phyloP scores from a whole-genome alignment of 2,888 invertebrate species.

The Coenonympha glycerion region DNA sequence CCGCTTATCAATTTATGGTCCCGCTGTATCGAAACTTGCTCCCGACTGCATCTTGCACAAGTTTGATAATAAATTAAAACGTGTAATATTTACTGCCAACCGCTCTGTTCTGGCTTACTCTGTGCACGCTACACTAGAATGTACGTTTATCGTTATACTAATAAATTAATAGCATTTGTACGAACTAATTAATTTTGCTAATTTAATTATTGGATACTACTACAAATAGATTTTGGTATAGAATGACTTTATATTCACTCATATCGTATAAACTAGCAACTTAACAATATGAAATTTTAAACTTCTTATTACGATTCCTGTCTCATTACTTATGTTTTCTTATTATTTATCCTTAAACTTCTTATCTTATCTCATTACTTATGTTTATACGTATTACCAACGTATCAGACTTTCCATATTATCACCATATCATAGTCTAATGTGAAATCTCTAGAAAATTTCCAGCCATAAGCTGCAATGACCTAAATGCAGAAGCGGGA shows the following conservation, averaged over 20 bases:
- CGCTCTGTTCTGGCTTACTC: constrained; percentile 1
- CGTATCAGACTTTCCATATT: too few relatives aligned
- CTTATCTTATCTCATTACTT: too few relatives aligned
- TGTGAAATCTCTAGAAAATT: too few relatives aligned
- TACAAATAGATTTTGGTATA: not conserved
- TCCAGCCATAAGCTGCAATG: too few relatives aligned
- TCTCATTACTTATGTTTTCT: too few relatives aligned
- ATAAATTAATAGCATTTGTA: not conserved
- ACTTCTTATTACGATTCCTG: too few relatives aligned
- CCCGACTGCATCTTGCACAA: constrained; percentile 54
- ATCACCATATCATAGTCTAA: too few relatives aligned
- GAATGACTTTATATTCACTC: not conserved
- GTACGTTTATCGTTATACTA: not conserved
- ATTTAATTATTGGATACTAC: not conserved
- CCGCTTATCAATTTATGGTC: constrained; percentile 67
- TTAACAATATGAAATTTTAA: too few relatives aligned
- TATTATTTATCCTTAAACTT: too few relatives aligned
- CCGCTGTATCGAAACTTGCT: constrained; percentile 64
- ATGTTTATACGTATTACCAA: too few relatives aligned
- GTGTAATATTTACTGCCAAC: constrained; percentile 46
- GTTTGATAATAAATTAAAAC: constrained; percentile 68
- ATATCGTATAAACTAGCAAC: too few relatives aligned
- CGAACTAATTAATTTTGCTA: not conserved
- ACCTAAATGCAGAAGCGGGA: too few relatives aligned
- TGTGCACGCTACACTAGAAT: not conserved